Percentiles rank a stretch among this genome's conserved stretches.
phyloP scores from a whole-genome alignment of 2,888 invertebrate genomes.

The Rhamnusium bicolor region DNA sequence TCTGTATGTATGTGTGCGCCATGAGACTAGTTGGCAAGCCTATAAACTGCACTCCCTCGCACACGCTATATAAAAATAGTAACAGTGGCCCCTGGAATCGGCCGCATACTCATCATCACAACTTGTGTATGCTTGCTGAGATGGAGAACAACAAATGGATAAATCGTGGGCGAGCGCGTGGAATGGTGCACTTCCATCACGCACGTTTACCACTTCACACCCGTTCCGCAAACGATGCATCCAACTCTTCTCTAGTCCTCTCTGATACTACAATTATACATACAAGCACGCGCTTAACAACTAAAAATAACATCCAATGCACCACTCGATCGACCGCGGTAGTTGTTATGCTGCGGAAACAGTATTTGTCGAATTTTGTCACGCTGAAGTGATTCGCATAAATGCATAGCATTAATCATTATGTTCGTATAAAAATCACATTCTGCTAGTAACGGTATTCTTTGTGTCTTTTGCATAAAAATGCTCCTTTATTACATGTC shows the following conservation, averaged over 20 bases:
- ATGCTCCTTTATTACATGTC: background rate
- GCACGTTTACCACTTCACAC: slow-evolving; percentile 32
- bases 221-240: slow-evolving; percentile 9
- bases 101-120: slow-evolving; percentile 49
- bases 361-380: slow-evolving; percentile 14
- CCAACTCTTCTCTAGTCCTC: background rate
- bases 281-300: slow-evolving; percentile 1
- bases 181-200: slow-evolving; percentile 33
- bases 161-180: slow-evolving; percentile 41
- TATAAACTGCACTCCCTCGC: slow-evolving; percentile 55
- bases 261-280: background rate
- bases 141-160: slow-evolving; percentile 43
- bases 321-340: slow-evolving; percentile 12
- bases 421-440: background rate
- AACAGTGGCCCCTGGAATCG: slow-evolving; percentile 49
- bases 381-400: slow-evolving; percentile 16
- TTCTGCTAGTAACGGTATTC: background rate
- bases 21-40: slow-evolving; percentile 26
- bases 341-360: slow-evolving; percentile 21
- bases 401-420: background rate
- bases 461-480: background rate
- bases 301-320: slow-evolving; percentile 27
- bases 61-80: slow-evolving; percentile 51
- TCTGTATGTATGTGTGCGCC: background rate
- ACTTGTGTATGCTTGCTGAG: slow-evolving; percentile 51